Conservation (phyloP, 1,140 invertebrate species). For the Aphaenogaster rudis region DNA sequence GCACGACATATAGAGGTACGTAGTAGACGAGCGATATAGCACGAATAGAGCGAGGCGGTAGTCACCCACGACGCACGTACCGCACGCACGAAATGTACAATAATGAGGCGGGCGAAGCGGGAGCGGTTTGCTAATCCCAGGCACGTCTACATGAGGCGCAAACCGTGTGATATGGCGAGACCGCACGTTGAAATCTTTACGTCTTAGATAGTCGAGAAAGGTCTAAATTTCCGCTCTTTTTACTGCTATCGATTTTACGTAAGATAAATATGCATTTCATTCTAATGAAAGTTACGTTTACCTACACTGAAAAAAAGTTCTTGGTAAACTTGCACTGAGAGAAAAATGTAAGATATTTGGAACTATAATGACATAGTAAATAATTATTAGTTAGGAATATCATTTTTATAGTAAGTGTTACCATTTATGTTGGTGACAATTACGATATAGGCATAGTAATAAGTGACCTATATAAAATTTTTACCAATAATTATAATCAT, state of each 20-base stretch:
- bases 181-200: constrained; percentile 2
- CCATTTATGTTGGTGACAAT: too few relatives aligned
- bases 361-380: too few relatives aligned
- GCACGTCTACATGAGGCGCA: constrained; percentile 10
- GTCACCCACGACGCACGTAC: constrained; percentile 31
- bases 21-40: constrained; percentile 54
- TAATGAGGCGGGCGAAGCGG: background rate
- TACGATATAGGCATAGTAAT: too few relatives aligned
- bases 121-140: constrained; percentile 34
- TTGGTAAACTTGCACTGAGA: too few relatives aligned
- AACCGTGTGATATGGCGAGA: background rate
- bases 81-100: constrained; percentile 30
- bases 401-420: too few relatives aligned
- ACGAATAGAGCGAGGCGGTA: constrained; percentile 43
- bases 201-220: background rate
- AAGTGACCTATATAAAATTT: too few relatives aligned
- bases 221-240: background rate
- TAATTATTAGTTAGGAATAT: too few relatives aligned
- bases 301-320: too few relatives aligned
- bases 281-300: background rate
- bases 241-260: background rate
- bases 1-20: constrained; percentile 53
- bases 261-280: background rate
- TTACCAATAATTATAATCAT: too few relatives aligned
- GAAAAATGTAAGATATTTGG: too few relatives aligned